Percentiles rank a stretch among this genome's conserved stretches.
These are phyloP conservation scores for Venturia canescens DNA, from an alignment of 1,140 invertebrate genomes.

Conservation along the genomic window DNA sequence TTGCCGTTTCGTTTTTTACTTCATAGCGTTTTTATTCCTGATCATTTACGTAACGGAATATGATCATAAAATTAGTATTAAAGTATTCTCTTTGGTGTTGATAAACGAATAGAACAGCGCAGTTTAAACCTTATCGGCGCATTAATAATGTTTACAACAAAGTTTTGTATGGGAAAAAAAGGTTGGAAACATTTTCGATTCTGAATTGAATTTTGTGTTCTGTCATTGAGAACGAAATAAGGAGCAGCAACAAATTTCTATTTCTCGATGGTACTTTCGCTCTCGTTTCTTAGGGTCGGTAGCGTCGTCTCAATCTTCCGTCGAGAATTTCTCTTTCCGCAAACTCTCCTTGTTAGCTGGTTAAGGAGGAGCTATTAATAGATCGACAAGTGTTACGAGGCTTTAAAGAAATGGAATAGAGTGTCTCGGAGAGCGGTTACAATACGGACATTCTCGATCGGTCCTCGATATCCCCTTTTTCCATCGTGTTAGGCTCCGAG, in stretches of 20 bases:
- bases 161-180: no score
- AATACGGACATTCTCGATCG: background rate
- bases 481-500: background rate
- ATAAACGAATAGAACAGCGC: no score
- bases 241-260: background rate
- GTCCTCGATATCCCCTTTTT: background rate
- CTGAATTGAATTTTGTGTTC: no score
- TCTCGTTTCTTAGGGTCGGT: background rate
- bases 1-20: no score
- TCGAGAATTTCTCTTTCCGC: background rate
- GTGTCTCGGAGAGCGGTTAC: background rate
- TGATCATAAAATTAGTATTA: no score
- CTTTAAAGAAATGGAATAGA: background rate
- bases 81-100: no score
- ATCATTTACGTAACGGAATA: no score
- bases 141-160: no score
- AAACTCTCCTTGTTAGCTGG: slow-evolving; percentile 13
- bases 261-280: background rate
- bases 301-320: background rate
- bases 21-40: no score
- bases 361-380: background rate
- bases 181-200: no score
- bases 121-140: no score
- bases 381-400: background rate
- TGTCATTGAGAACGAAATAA: no score